Base-by-base conservation (phyloP, 2,113 vertebrate genomes). In the Neofelis nebulosa region DNA sequence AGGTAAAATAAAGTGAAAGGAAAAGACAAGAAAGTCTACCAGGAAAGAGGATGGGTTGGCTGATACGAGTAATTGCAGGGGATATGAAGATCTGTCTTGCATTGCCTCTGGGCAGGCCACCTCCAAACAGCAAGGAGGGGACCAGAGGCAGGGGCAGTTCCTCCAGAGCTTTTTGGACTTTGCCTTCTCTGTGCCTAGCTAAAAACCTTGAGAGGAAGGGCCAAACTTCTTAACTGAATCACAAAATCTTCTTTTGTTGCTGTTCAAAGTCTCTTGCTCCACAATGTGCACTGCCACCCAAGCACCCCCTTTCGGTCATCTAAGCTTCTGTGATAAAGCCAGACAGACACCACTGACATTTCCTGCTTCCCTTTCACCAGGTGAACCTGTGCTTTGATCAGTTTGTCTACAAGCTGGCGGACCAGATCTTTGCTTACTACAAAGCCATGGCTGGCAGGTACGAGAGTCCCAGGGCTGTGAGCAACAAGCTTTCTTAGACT, bases 401-500 rank as follows among this genome's bases (percentile, higher is more conserved):
- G 98, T 99, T 99, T 99, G 99, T 99, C 93, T 99, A 99, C 99
- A 99, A 99, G 98, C 98, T 99, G 98, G 99, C 99, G 2, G 99
- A 99, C 98, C 99, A 99, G 98, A 99, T 99, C 98, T 99, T 99
- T 98, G 99, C 99, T 91, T 99, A 99, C 98, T 99, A 99, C 98
- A 99, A 99, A 99, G 99, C 99, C 69, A 99, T 99, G 99, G 99
- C 99, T 27, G 99, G 99, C 98, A 99, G 99, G 99, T 99, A 99
- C 61, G 98, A 96, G 65, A 97, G 27, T 36, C 76, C 81, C 57
- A 6, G 79, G 1, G 29, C 52, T 23, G 6, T 25, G 69, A 36
- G 27, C 27, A 11, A 6, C 19, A 2, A 27, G 33, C 25, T 18
- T 78, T 65, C 78, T 25, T 61, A 57, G 16, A 23, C 31, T 31